phyloP scores from a whole-genome alignment of 2,113 vertebrate genomes.

The Muntiacus reevesi region DNA sequence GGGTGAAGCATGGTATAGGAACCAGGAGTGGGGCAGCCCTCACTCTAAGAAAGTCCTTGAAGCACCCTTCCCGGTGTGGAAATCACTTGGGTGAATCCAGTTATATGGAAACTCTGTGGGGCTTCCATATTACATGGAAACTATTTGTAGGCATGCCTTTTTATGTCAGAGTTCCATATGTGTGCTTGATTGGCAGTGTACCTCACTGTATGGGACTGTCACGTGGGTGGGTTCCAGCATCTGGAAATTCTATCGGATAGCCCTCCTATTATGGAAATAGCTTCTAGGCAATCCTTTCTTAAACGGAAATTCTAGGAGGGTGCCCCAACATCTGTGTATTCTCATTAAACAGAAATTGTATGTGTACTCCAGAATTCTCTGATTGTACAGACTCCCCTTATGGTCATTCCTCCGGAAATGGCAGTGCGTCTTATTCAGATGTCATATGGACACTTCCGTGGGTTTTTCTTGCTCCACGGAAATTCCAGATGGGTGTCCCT shows the following conservation, averaged over 20 bases:
- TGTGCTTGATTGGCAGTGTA: background rate
- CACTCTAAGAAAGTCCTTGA: background rate
- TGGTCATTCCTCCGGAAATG: background rate
- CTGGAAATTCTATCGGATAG: background rate
- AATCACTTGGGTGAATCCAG: background rate
- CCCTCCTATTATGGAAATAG: background rate
- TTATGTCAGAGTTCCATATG: background rate
- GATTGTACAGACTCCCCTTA: background rate
- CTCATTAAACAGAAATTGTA: constrained; percentile 13
- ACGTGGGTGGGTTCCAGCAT: background rate
- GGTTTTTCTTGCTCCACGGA: background rate
- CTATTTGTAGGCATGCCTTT: background rate
- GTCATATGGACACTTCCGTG: background rate
- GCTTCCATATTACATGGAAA: background rate
- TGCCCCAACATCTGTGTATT: background rate
- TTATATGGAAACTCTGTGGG: background rate
- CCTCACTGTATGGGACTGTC: background rate
- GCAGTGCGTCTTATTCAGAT: background rate
- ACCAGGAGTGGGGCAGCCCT: background rate
- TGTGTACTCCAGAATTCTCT: background rate
- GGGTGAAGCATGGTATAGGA: background rate
- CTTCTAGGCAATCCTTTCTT: background rate
- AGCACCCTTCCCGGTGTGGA: background rate
- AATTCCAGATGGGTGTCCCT: background rate
- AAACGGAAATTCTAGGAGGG: background rate